These are phyloP conservation scores for Hypolimnas misippus DNA, from an alignment of 2,888 invertebrate genomes.

Conservation along the genomic window DNA sequence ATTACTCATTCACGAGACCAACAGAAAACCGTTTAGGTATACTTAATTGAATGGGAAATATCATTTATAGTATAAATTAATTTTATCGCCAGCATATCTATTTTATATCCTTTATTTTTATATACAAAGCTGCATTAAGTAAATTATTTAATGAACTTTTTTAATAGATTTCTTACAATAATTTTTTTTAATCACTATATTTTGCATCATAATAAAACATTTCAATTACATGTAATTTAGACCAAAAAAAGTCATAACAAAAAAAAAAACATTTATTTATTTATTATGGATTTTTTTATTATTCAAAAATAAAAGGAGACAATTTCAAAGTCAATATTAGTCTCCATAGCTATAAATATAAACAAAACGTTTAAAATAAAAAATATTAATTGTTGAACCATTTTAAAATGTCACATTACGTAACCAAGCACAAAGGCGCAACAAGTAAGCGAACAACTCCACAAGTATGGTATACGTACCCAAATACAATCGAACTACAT, in stretches of 20 bases:
- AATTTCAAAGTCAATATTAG: too few species aligned
- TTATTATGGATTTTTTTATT: too few species aligned
- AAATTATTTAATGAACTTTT: neutral
- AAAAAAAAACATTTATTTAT: too few species aligned
- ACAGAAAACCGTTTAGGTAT: neutral
- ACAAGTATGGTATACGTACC: slow-evolving; percentile 63
- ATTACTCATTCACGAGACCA: neutral
- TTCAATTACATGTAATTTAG: too few species aligned
- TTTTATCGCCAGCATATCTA: neutral
- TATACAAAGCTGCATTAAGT: neutral
- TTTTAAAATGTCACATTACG: slow-evolving; percentile 66
- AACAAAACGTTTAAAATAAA: neutral
- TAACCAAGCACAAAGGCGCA: slow-evolving; percentile 68
- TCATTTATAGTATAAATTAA: too few species aligned
- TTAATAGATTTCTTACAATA: too few species aligned
- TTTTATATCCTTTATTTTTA: neutral
- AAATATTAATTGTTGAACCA: slow-evolving; percentile 45
- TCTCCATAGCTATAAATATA: too few species aligned
- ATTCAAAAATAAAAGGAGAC: too few species aligned
- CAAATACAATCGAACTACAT: slow-evolving; percentile 62
- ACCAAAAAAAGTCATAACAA: too few species aligned
- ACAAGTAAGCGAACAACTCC: slow-evolving; percentile 67
- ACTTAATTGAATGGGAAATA: neutral
- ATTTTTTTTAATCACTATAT: too few species aligned
- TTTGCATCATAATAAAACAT: too few species aligned